Conservation (phyloP, 2,113 vertebrate species). For the Nestor notabilis region DNA sequence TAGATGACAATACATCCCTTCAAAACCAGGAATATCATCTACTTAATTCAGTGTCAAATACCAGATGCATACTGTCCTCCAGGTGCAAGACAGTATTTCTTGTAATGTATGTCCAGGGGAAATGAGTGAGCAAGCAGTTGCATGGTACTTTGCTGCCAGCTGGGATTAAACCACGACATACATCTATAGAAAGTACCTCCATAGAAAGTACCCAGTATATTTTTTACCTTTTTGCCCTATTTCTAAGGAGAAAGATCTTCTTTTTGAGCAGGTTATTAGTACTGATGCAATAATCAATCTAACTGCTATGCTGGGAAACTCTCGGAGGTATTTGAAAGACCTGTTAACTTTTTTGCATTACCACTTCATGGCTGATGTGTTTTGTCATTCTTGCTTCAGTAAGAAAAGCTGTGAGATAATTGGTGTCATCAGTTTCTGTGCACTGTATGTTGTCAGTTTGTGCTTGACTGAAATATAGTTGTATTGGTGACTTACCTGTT, state of each 20-base stretch:
- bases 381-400: background rate
- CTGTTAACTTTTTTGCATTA: background rate
- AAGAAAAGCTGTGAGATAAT: background rate
- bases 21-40: background rate
- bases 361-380: background rate
- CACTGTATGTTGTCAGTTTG: background rate
- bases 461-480: background rate
- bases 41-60: background rate
- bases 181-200: background rate
- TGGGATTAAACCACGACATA: background rate
- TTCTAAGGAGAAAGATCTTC: background rate
- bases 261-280: background rate
- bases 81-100: background rate
- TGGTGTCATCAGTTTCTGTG: background rate
- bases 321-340: background rate
- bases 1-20: background rate
- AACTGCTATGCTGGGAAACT: background rate
- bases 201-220: background rate
- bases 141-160: background rate
- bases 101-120: background rate
- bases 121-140: background rate
- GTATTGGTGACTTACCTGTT: background rate
- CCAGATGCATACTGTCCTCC: background rate
- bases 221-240: background rate
- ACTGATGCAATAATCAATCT: background rate